These are phyloP conservation scores for Drosophila burlai DNA, from an alignment of 1,140 invertebrate genomes.

Conservation along the genomic window DNA sequence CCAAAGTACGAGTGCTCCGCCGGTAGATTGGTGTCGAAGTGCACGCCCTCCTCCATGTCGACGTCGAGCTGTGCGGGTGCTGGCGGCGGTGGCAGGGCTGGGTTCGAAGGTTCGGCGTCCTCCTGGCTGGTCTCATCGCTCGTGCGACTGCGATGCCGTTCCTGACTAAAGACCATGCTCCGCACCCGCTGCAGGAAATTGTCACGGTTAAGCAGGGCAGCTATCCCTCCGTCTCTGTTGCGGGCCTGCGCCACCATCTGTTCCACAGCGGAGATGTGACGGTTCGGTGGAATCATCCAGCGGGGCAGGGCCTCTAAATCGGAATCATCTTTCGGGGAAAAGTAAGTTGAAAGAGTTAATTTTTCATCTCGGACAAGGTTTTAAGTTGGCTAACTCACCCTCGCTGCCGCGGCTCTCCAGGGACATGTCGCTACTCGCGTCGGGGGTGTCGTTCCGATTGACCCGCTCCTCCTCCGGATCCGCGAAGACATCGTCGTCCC, in stretches of 20 bases:
- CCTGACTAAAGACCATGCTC: constrained; percentile 76
- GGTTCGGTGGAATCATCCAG: constrained; percentile 71
- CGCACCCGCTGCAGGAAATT: constrained; percentile 75
- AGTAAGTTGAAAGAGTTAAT: background rate
- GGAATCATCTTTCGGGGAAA: constrained; percentile 49
- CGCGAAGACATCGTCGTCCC: constrained; percentile 44
- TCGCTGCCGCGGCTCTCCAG: constrained; percentile 71
- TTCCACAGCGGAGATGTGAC: constrained; percentile 60
- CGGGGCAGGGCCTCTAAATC: constrained; percentile 58
- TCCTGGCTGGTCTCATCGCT: constrained; percentile 50
- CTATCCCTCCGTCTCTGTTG: constrained; percentile 64
- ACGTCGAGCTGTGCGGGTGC: constrained; percentile 30
- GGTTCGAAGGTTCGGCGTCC: constrained; percentile 2
- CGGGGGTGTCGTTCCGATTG: background rate
- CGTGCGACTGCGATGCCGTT: constrained; percentile 54
- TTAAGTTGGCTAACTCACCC: constrained; percentile 22
- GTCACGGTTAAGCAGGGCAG: constrained; percentile 60
- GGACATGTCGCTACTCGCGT: constrained; percentile 33
- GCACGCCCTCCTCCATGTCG: constrained; percentile 63
- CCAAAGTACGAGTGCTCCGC: constrained; percentile 84
- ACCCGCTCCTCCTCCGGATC: constrained; percentile 14
- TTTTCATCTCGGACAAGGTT: background rate
- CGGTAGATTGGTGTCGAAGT: constrained; percentile 80
- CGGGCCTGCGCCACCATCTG: constrained; percentile 65
- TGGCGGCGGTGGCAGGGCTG: constrained; percentile 8